Evolutionary conservation across 2,888 invertebrate species (phyloP).

Genomic region (Sesia apiformis): DNA sequence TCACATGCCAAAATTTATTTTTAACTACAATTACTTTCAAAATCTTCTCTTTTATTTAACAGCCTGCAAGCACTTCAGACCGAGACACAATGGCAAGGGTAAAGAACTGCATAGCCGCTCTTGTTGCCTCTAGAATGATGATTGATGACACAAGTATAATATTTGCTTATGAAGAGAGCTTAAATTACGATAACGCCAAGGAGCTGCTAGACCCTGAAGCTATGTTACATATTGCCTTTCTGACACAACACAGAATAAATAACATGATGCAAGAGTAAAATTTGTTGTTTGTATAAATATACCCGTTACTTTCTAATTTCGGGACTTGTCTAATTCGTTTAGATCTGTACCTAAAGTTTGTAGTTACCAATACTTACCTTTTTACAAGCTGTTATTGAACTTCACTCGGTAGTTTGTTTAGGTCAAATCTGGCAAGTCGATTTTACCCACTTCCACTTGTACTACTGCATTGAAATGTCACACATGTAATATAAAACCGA

Average conservation of each 20-base stretch:
- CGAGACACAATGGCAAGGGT: conserved; percentile 91
- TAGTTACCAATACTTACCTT: too few species aligned
- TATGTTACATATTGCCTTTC: conserved; percentile 86
- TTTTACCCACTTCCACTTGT: too few species aligned
- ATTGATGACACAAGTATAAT: conserved; percentile 94
- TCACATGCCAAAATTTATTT: too few species aligned
- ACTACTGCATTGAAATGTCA: too few species aligned
- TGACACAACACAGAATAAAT: conserved; percentile 83
- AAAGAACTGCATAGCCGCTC: conserved; percentile 90
- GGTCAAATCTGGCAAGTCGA: too few species aligned
- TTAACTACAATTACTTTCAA: too few species aligned
- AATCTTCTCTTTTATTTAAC: conserved; percentile 12
- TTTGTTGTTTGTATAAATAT: conserved; percentile 11
- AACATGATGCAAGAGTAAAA: conserved; percentile 43
- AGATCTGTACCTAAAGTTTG: too few species aligned
- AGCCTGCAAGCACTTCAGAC: conserved; percentile 81
- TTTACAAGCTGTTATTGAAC: too few species aligned
- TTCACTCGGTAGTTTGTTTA: too few species aligned
- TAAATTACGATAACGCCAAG: conserved; percentile 82
- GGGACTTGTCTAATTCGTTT: too few species aligned
- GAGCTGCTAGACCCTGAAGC: conserved; percentile 89
- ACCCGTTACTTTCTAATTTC: too few species aligned
- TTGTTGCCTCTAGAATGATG: conserved; percentile 91
- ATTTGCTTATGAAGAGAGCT: conserved; percentile 92
- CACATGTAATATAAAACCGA: too few species aligned